Evolutionary conservation across 2,888 invertebrate genomes (phyloP).

Genomic region (Prosapia bicincta): DNA sequence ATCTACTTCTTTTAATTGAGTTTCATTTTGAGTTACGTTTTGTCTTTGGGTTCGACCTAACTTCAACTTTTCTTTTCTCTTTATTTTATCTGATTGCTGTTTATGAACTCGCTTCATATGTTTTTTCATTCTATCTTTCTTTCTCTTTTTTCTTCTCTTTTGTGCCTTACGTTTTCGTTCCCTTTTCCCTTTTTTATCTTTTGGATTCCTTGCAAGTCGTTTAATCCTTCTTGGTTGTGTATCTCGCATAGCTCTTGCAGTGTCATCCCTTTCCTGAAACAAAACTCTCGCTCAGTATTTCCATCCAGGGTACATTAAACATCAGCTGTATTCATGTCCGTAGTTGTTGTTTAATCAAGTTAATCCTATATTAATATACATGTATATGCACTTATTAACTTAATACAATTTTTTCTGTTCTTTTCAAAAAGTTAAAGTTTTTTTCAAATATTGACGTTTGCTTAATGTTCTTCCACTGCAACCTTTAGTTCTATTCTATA

Average conservation of each 20-base stretch:
- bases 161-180: background rate
- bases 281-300: background rate
- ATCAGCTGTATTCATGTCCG: background rate
- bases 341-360: background rate
- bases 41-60: background rate
- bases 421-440: no score
- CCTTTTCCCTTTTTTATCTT: background rate
- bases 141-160: background rate
- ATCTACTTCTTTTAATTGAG: background rate
- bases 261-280: background rate
- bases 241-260: background rate
- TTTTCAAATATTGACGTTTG: no score
- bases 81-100: background rate
- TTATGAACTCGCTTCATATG: background rate
- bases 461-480: no score
- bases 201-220: background rate
- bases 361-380: background rate
- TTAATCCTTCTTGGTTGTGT: background rate
- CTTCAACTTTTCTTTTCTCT: background rate
- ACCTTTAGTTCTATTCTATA: no score
- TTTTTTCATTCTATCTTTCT: background rate
- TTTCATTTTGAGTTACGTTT: background rate
- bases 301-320: background rate
- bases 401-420: no score
- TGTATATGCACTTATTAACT: no score